These are phyloP conservation scores for Caenorhabditis afra DNA, from an alignment of 2,888 invertebrate genomes.

Conservation along the genomic window DNA sequence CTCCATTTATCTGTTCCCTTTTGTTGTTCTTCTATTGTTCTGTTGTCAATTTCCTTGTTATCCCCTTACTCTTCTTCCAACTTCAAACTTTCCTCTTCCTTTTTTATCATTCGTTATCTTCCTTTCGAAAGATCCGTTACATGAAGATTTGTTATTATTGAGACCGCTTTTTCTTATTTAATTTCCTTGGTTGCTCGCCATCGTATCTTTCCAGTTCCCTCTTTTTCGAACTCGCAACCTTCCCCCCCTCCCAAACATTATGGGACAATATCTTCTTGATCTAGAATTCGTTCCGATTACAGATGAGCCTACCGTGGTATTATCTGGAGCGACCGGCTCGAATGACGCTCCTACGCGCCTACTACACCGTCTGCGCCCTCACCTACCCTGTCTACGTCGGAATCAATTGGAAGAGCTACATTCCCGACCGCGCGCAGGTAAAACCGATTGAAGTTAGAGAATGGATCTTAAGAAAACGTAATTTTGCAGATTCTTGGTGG, in stretches of 20 bases:
- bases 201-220: no score
- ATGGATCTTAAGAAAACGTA: background rate
- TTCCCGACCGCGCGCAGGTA: conserved; percentile 61
- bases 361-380: conserved; percentile 53
- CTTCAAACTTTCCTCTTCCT: background rate
- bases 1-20: conserved; percentile 27
- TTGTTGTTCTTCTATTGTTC: conserved; percentile 17
- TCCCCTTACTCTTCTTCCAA: background rate
- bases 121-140: no score
- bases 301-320: conserved; percentile 62
- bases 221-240: no score
- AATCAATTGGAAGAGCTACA: conserved; percentile 55
- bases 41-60: conserved; percentile 29
- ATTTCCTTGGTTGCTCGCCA: no score
- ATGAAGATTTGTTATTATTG: no score
- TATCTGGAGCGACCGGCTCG: conserved; percentile 60
- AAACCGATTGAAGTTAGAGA: background rate
- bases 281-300: background rate
- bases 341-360: conserved; percentile 55
- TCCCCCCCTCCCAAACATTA: no score
- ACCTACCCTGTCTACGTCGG: conserved; percentile 59
- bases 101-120: background rate
- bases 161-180: no score
- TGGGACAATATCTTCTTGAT: no score
- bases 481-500: conserved; percentile 58